A percentile compares a stretch with the other conserved stretches of the same genome.
Conservation (phyloP, 2,888 invertebrate genomes). For the Pelosia muscerda region DNA sequence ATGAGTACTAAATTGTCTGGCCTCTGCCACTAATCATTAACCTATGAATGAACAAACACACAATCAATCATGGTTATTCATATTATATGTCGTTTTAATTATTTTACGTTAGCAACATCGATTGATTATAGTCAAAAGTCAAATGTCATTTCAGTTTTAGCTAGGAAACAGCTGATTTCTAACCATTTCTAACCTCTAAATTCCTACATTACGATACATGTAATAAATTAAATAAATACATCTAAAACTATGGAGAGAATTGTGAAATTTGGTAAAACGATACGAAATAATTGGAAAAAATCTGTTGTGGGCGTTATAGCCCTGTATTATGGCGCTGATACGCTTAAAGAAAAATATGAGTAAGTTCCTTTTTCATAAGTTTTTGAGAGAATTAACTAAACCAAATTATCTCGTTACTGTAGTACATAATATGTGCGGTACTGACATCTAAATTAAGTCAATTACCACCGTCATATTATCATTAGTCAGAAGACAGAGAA, state of each 20-base stretch:
- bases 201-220: conserved; percentile 1
- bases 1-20: too few species aligned
- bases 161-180: conserved; percentile 47
- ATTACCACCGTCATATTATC: background rate
- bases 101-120: too few species aligned
- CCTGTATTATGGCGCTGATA: conserved; percentile 90
- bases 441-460: background rate
- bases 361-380: conserved; percentile 74
- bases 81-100: too few species aligned
- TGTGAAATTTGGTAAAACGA: conserved; percentile 88
- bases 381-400: background rate
- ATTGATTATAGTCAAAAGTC: too few species aligned
- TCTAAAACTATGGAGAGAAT: conserved; percentile 67
- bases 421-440: background rate
- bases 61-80: too few species aligned
- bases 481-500: background rate
- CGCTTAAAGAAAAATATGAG: conserved; percentile 91
- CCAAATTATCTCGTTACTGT: background rate
- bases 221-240: conserved; percentile 8
- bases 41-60: too few species aligned
- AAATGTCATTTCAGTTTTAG: background rate
- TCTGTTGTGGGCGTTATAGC: conserved; percentile 90
- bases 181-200: conserved; percentile 47
- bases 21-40: too few species aligned
- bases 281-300: conserved; percentile 97